These are phyloP conservation scores for Drosophila dives DNA, from an alignment of 2,888 invertebrate genomes.

Conservation along the genomic window DNA sequence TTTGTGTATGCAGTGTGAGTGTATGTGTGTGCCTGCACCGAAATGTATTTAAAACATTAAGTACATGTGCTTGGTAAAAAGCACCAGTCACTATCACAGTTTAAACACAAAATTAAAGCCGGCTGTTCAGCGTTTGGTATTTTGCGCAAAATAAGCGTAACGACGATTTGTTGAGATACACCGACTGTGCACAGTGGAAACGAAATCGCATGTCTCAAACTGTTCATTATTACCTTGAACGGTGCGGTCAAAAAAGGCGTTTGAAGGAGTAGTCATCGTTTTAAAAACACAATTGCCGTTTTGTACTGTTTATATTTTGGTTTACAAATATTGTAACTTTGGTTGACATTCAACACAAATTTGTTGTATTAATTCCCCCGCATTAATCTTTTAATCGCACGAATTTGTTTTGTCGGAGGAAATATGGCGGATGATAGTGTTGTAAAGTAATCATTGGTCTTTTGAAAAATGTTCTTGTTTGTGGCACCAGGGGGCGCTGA, in stretches of 20 bases:
- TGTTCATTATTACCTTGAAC: constrained; percentile 71
- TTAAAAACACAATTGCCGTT: constrained; percentile 3
- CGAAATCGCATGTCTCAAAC: constrained; percentile 58
- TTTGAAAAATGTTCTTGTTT: constrained; percentile 11
- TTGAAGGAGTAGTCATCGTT: constrained; percentile 37
- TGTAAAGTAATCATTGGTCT: constrained; percentile 31
- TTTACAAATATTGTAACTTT: constrained; percentile 19
- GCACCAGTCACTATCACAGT: background rate
- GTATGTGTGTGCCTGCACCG: constrained; percentile 21
- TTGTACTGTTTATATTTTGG: constrained; percentile 12
- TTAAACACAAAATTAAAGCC: constrained; percentile 11
- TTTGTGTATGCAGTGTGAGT: constrained; percentile 48
- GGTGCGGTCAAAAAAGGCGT: constrained; percentile 49
- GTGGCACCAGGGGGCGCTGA: constrained; percentile 40
- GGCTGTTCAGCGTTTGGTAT: background rate
- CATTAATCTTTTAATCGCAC: constrained; percentile 61
- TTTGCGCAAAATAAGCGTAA: constrained; percentile 16
- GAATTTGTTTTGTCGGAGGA: constrained; percentile 75
- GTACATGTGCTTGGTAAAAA: constrained; percentile 15
- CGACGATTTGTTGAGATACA: constrained; percentile 14
- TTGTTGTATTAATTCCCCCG: constrained; percentile 43
- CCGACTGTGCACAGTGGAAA: constrained; percentile 46
- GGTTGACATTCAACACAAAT: constrained; percentile 29
- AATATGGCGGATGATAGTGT: constrained; percentile 76
- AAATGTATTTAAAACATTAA: constrained; percentile 38